Evolutionary conservation across 1,140 invertebrate genomes (phyloP), one percentile per base, ranked within the genome.

Genomic region (Spodoptera frugiperda): DNA sequence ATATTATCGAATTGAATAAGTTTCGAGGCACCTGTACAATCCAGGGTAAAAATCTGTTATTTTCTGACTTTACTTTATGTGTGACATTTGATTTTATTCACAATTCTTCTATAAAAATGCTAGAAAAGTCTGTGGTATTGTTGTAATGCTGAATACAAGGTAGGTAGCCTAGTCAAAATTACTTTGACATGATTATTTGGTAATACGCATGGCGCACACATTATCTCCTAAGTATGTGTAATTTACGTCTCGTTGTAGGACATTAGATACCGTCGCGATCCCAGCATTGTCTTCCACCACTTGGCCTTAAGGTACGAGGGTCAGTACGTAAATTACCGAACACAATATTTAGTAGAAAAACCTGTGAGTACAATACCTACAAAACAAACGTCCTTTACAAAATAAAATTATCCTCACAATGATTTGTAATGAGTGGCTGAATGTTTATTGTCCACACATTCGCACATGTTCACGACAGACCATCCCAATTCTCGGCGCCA

Each of bases 401-500:
- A 30, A n/a, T 25, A 57, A 63, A 73, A 73, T 74, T 49, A 78
- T 61, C 44, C 51, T 70, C n/a, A 77, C 75, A 79, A 77, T 71
- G 44, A 77, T 73, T 68, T n/a, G 55, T 79, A 82, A 79, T 77
- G 75, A 75, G 71, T 63, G 63, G 21, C 53, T 49, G 73, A 79
- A 81, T 83, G 77, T 81, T 77, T 83, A 78, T 78, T 79, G 75
- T 79, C 77, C 77, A 77, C 46, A 72, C 72, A 70, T 78, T 80
- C 78, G 81, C 77, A 79, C 77, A 81, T 86, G 74, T 83, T 81
- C 82, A 81, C 78, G 80, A 81, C 74, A 44, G 82, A 77, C 81
- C 68, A 86, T 88, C 83, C 87, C 81, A 84, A 89, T 90, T 88
- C 83, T 80, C 87, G 81, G 80, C 61, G 78, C 85, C 80, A 89